Base-by-base conservation (phyloP, 2,888 invertebrate species). In the Belgica antarctica region DNA sequence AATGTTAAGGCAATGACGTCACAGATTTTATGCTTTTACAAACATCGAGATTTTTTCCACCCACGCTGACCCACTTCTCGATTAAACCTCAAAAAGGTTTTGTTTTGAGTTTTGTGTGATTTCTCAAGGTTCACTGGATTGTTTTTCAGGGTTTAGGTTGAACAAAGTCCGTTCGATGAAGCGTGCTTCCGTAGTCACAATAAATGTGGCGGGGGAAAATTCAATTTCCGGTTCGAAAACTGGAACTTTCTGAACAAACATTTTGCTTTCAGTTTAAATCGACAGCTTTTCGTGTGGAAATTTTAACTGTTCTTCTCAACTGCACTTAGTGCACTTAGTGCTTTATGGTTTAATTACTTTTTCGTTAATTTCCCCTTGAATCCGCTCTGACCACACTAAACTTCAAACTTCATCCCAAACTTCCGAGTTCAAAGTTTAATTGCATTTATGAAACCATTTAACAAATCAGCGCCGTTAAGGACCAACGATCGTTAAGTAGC, bases 131-230 rank as follows among this genome's bases (percentile, higher is more conserved):
- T 8, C 5, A 31, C 34, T n/a, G n/a, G n/a, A n/a, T n/a, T n/a
- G 15, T 5, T 5, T 41, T 52, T 52, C 52, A 52, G 52, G 52
- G 52, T 52, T 52, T 52, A 52, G 52, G 52, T 52, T 52, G 22
- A 17, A 17, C 3, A 17, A 22, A 8, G 52, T 22, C 17, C 22
- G 52, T 17, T 52, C 17, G 12, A 22, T 52, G 17, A 52, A 22
- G 7, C 17, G 22, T 17, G 22, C 17, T 17, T 41, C 41, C 41
- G 52, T n/a, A 52, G 22, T n/a, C n/a, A n/a, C n/a, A n/a, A n/a
- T n/a, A n/a, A n/a, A n/a, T 22, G 17, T 52, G 52, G 7, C 19
- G 19, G 52, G 8, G 19, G 22, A 52, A 52, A 52, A 17, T 12
- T 52, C 52, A 52, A 41, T 52, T 52, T 52, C 52, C 52, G 17